A percentile compares a stretch with the other conserved stretches of the same genome.
Conservation (phyloP, 2,113 vertebrate species). For the Silurus meridionalis region DNA sequence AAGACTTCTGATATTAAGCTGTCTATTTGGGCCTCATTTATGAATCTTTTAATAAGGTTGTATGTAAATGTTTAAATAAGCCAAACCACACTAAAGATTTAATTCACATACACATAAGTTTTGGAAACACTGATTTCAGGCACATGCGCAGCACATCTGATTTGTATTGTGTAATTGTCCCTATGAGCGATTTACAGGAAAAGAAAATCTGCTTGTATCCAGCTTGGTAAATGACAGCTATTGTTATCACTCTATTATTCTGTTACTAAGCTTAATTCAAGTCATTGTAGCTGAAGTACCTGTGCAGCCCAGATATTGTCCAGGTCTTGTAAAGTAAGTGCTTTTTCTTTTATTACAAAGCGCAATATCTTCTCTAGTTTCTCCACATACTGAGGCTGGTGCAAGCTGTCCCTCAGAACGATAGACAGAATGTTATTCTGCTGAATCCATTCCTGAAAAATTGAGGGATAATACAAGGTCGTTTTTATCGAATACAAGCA, state of each 20-base stretch:
- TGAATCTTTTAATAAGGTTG: background rate
- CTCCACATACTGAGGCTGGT: constrained; percentile 98
- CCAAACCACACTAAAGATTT: background rate
- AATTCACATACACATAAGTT: background rate
- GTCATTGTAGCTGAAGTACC: constrained; percentile 69
- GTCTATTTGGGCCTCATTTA: background rate
- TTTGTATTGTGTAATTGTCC: background rate
- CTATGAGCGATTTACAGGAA: background rate
- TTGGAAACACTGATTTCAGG: background rate
- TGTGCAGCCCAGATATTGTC: constrained; percentile 99
- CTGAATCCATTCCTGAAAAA: constrained; percentile 95
- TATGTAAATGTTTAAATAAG: background rate
- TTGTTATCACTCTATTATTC: background rate
- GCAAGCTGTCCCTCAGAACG: constrained; percentile 95
- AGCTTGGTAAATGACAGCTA: background rate
- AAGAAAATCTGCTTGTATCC: background rate
- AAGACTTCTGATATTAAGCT: background rate
- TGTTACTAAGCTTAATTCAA: background rate
- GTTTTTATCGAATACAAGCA: background rate
- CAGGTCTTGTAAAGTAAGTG: constrained; percentile 95
- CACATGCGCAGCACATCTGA: background rate
- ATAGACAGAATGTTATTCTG: constrained; percentile 99
- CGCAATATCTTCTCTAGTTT: constrained; percentile 98
- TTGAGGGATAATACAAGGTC: background rate
- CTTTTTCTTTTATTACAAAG: constrained; percentile 99